Percentiles rank a stretch among this genome's conserved stretches.
Conservation (phyloP, 1,140 invertebrate species). For the Pemphigus obesinymphae region DNA sequence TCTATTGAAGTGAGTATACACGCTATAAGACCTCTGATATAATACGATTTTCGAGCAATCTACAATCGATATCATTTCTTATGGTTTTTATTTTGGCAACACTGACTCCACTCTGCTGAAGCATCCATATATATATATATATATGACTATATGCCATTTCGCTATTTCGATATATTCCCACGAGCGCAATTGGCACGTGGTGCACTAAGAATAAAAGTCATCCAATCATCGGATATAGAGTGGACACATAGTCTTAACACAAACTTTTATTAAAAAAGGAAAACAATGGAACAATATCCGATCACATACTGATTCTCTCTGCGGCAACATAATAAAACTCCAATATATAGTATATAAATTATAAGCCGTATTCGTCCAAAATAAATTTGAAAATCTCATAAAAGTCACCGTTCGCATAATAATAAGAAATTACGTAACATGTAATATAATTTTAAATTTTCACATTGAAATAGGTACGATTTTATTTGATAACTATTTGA, state of each 20-base stretch:
- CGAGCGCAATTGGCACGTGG: slow-evolving; percentile 2
- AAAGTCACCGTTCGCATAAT: too few relatives aligned
- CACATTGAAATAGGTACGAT: too few relatives aligned
- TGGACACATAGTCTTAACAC: not conserved
- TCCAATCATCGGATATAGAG: not conserved
- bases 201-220: not conserved
- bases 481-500: too few relatives aligned
- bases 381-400: too few relatives aligned
- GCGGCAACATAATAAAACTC: not conserved
- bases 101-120: not conserved
- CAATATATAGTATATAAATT: too few relatives aligned
- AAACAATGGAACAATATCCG: not conserved
- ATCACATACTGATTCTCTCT: not conserved
- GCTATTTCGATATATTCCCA: slow-evolving; percentile 21
- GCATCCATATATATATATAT: not conserved
- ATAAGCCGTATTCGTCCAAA: too few relatives aligned
- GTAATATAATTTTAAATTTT: too few relatives aligned
- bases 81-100: not conserved
- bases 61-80: not conserved
- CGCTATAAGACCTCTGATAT: too few relatives aligned
- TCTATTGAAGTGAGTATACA: too few relatives aligned
- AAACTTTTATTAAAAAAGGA: not conserved
- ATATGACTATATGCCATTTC: too few relatives aligned
- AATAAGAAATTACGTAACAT: too few relatives aligned
- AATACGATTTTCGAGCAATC: too few relatives aligned